Base-by-base conservation (phyloP, 2,113 vertebrate genomes). In the Brachyhypopomus gauderio region DNA sequence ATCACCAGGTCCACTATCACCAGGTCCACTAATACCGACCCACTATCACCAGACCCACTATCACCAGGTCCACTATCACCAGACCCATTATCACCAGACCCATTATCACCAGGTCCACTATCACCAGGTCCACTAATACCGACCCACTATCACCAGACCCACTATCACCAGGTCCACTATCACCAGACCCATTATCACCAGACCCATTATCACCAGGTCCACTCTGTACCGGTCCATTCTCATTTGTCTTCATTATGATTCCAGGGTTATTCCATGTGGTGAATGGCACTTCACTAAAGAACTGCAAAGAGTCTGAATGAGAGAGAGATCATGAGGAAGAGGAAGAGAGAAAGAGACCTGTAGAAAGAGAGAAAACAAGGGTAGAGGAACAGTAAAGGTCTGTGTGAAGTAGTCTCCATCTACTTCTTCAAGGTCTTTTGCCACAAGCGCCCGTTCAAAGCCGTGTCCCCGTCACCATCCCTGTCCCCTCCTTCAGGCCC, bases 371-470 rank as follows among this genome's bases (percentile, higher is more conserved):
- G 25, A 62, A 20, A 22, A 30, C 30, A 30, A 30, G 30, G 30
- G 30, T 30, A 30, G 2, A 30, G 30, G 30, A 30, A 30, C 30
- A 30, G 30, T 22, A 55, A 14, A 70, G 20, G 70, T 70, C 77
- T 70, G 64, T 64, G 73, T 71, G 77, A 77, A 62, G 64, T 58
- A 41, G 63, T 72, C 25, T 77, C 67, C 48, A 41, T 82, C 34
- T 25, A 64, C 71, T 79, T 78, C 62, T 55, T 82, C 58, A 76
- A 82, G 59, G 84, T 72, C 79, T 75, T 78, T 79, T 48, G 25
- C 58, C 79, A 75, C 38, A 75, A 69, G 62, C 58, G 55, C 77
- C 74, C 41, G 62, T 82, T 82, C 27, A 79, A 74, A 80, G 59
- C 16, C 48, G 14, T 64, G 17, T 41, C 41, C 41, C 41, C 41